Base-by-base conservation (phyloP, 2,113 vertebrate genomes). In the Leiothrix lutea region DNA sequence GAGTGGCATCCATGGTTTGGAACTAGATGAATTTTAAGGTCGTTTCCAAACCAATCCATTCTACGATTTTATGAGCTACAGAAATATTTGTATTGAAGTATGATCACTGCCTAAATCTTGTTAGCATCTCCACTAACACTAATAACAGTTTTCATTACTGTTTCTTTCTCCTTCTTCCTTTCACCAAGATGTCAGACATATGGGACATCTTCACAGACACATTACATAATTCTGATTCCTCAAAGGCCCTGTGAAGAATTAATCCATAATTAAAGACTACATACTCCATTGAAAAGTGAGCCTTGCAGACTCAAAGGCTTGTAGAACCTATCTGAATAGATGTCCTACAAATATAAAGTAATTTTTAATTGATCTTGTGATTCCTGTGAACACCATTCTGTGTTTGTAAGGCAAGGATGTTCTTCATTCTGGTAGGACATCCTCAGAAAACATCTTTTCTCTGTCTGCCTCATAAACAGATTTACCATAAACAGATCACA, bases 201-300 rank as follows among this genome's bases (percentile, higher is more conserved):
- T 2, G 4, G 2, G 9, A 13, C 0, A 0, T 36, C 14, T 14
- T 44, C 17, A 44, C 16, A 75, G 35, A 65, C 10, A 23, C 13
- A 35, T 24, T 45, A 42, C 5, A 4, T 20, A 69, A 69, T 5
- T 25, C 20, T 38, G 31, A 74, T 4, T 70, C 8, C 17, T 21
- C 57, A 29, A 48, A 66, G 6, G 6, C 4, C 5, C 26, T 44
- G 3, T 12, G 42, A 42, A 88, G 42, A 48, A 53, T 15, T 47
- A 36, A 38, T 65, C 45, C 74, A 25, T 22, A 54, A 69, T 26
- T 29, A 70, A 77, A 85, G 15, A 60, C 36, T n/a, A 60, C 11
- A 13, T 0, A 2, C 17, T 81, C 11, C 31, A 19, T 36, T 69
- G 70, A 60, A 69, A 69, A 67, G 5, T 38, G 42, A 4, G 3